phyloP scores from a whole-genome alignment of 30 jellyfish, hydroid and myxozoan genomes.

The Phacellophora camtschatica region DNA sequence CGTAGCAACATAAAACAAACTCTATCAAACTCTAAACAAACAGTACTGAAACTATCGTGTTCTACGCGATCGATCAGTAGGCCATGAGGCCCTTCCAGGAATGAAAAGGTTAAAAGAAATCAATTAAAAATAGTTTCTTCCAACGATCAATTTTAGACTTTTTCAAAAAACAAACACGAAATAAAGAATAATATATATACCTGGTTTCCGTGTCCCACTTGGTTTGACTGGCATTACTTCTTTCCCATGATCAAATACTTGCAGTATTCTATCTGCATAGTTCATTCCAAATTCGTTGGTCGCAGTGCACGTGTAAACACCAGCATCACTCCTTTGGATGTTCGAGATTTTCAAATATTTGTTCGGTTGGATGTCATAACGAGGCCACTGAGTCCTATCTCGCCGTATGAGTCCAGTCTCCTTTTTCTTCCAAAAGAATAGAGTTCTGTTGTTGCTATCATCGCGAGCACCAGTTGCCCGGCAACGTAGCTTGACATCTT shows the following conservation, averaged over 20 bases:
- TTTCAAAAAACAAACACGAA: background rate
- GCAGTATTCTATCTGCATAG: slow-evolving; percentile 40
- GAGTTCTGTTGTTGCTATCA: slow-evolving; percentile 57
- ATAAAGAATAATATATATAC: background rate
- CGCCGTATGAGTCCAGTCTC: slow-evolving; percentile 61
- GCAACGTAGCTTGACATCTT: slow-evolving; percentile 71
- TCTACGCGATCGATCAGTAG: too few relatives aligned
- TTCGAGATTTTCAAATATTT: slow-evolving; percentile 52
- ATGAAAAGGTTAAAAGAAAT: too few relatives aligned
- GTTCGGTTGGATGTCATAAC: slow-evolving; percentile 64
- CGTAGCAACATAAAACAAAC: too few relatives aligned
- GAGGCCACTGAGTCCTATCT: slow-evolving; percentile 56
- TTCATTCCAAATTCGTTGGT: slow-evolving; percentile 51
- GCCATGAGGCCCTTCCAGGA: too few relatives aligned
- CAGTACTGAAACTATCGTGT: too few relatives aligned
- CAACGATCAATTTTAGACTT: too few relatives aligned
- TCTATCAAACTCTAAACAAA: too few relatives aligned
- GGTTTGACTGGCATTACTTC: slow-evolving; percentile 54
- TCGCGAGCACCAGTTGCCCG: slow-evolving; percentile 82
- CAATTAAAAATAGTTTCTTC: too few relatives aligned
- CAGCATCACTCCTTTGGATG: slow-evolving; percentile 69
- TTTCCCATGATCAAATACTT: slow-evolving; percentile 57
- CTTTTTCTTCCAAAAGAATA: slow-evolving; percentile 78
- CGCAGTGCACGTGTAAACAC: slow-evolving; percentile 68
- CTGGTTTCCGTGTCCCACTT: slow-evolving; percentile 5